Evolutionary conservation across 2,797 vertebrate genomes (phyloP).

Genomic region (Oreonectes daqikongensis): DNA sequence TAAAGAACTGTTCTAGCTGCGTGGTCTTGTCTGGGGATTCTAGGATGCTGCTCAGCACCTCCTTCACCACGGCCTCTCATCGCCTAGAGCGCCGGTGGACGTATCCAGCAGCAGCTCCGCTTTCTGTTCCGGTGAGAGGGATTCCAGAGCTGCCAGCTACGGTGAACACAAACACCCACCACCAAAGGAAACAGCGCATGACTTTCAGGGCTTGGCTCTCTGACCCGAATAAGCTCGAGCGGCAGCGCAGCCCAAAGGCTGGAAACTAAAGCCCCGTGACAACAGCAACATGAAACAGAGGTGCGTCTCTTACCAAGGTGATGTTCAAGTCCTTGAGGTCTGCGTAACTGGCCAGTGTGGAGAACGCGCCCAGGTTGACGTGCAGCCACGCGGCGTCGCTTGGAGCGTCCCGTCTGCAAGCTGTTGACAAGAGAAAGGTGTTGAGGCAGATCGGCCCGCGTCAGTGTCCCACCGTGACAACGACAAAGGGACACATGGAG

Average conservation of each 20-base stretch:
- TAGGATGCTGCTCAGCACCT: slow-evolving; percentile 46
- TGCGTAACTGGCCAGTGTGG: not conserved
- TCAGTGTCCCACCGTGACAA: too few relatives aligned
- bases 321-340: slow-evolving; percentile 18
- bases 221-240: not conserved
- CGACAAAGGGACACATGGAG: too few relatives aligned
- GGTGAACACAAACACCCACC: slow-evolving; percentile 3
- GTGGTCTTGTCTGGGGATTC: slow-evolving; percentile 8
- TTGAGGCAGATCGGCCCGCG: not conserved
- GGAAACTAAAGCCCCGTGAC: not conserved
- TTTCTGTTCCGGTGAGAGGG: slow-evolving; percentile 60
- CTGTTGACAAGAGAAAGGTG: not conserved
- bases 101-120: slow-evolving; percentile 63
- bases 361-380: slow-evolving; percentile 12
- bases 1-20: slow-evolving; percentile 59
- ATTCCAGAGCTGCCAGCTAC: slow-evolving; percentile 47
- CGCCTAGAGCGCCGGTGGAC: slow-evolving; percentile 49
- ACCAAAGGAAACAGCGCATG: not conserved
- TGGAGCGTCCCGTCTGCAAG: not conserved
- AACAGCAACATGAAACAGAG: not conserved
- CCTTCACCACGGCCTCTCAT: slow-evolving; percentile 55
- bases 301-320: slow-evolving; percentile 5
- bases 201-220: slow-evolving; percentile 44
- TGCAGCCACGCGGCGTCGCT: slow-evolving; percentile 36
- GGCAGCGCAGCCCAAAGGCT: slow-evolving; percentile 9